These are phyloP conservation scores for Rhamphomyia laevipes DNA, from an alignment of 2,888 invertebrate genomes.

Conservation along the genomic window DNA sequence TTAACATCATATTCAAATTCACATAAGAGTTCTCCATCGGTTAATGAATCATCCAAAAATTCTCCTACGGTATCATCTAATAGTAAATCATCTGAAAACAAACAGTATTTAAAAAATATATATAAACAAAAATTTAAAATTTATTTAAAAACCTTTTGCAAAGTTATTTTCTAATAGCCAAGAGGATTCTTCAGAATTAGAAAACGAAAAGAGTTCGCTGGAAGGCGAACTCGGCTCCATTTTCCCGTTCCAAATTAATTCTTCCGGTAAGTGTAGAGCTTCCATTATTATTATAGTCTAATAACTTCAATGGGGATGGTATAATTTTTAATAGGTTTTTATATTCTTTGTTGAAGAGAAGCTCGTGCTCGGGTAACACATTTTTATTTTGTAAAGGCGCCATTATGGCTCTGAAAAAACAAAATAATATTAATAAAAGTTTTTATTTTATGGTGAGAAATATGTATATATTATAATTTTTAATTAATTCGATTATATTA, in stretches of 20 bases:
- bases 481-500: no score
- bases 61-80: background rate
- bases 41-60: background rate
- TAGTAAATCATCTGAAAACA: background rate
- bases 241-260: slow-evolving; percentile 35
- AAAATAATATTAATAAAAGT: background rate
- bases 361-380: background rate
- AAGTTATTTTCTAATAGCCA: background rate
- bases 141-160: background rate
- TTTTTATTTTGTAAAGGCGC: background rate
- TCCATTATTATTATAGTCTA: slow-evolving; percentile 23
- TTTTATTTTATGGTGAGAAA: no score
- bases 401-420: background rate
- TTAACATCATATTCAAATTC: background rate
- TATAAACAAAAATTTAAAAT: no score
- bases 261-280: slow-evolving; percentile 31
- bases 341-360: background rate
- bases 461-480: no score
- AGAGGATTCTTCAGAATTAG: background rate
- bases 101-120: no score
- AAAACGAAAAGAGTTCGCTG: slow-evolving; percentile 14
- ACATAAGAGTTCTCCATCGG: background rate
- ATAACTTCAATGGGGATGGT: background rate
- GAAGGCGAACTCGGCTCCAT: slow-evolving; percentile 33
- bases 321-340: background rate